phyloP scores from a whole-genome alignment of 2,888 invertebrate genomes.

The Volucella zonaria region DNA sequence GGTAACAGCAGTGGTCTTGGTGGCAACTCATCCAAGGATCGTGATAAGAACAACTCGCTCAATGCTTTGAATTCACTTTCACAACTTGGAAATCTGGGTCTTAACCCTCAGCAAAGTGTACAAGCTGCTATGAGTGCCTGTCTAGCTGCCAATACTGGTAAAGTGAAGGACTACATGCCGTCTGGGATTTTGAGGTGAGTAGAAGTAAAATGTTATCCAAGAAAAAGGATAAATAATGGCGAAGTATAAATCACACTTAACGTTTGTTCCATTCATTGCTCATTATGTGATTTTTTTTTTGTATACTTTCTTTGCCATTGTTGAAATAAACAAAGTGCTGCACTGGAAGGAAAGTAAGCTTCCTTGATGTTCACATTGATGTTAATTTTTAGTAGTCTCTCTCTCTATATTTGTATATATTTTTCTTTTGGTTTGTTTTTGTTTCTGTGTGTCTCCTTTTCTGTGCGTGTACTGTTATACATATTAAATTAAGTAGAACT shows the following conservation, averaged over 20 bases:
- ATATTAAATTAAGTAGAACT: conserved; percentile 40
- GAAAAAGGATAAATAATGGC: conserved; percentile 46
- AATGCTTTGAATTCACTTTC: conserved; percentile 82
- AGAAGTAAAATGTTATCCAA: conserved; percentile 45
- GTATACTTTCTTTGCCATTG: conserved; percentile 71
- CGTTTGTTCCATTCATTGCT: conserved; percentile 70
- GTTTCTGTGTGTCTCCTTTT: conserved; percentile 51
- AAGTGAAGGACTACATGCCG: conserved; percentile 82
- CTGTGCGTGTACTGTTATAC: conserved; percentile 36
- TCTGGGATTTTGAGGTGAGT: conserved; percentile 83
- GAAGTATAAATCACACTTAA: conserved; percentile 61
- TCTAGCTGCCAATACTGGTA: conserved; percentile 80
- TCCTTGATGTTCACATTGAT: conserved; percentile 75
- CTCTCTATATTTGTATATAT: conserved; percentile 57
- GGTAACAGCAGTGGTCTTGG: conserved; percentile 62
- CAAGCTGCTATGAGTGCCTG: conserved; percentile 83
- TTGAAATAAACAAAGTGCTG: conserved; percentile 84
- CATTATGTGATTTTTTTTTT: conserved; percentile 73
- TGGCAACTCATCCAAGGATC: conserved; percentile 77
- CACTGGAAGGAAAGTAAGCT: conserved; percentile 88
- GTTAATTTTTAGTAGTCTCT: conserved; percentile 72
- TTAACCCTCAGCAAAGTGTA: conserved; percentile 82
- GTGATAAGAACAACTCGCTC: conserved; percentile 82
- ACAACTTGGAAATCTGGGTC: conserved; percentile 81
- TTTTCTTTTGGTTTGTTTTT: conserved; percentile 46